A percentile compares a stretch with the other conserved stretches of the same genome.
These are phyloP conservation scores for Halisarca cf. caerulea DNA, from an alignment of 37 sponge, comb jelly and placozoan genomes.

Conservation along the genomic window DNA sequence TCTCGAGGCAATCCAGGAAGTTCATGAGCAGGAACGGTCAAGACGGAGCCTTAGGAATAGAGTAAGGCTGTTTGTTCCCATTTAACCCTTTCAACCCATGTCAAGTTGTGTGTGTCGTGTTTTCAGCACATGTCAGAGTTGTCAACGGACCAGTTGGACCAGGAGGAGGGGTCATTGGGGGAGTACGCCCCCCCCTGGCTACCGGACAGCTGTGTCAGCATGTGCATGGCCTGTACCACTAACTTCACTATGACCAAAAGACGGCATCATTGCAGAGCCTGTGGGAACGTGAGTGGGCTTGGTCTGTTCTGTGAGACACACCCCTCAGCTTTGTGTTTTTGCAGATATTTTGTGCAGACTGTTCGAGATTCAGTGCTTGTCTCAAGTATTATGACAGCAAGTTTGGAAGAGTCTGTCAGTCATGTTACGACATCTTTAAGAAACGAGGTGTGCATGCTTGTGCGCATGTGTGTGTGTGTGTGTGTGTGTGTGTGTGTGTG, in stretches of 20 bases:
- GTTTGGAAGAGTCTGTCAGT: constrained; percentile 69
- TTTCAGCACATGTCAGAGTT: no score
- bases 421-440: constrained; percentile 57
- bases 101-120: no score
- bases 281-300: constrained; percentile 69
- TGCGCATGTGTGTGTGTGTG: constrained; percentile 4
- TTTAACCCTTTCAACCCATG: neutral
- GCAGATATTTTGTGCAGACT: constrained; percentile 76
- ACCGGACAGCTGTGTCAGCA: constrained; percentile 78
- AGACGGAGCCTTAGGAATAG: neutral
- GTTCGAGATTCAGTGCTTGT: constrained; percentile 53
- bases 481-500: neutral
- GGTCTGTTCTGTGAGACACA: neutral
- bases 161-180: constrained; percentile 41
- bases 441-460: neutral
- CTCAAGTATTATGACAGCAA: constrained; percentile 66
- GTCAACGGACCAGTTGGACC: no score
- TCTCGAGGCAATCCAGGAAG: neutral
- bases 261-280: constrained; percentile 85
- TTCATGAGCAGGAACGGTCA: neutral
- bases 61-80: neutral
- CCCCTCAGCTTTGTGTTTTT: neutral
- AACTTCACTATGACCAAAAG: constrained; percentile 71
- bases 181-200: constrained; percentile 81
- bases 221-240: constrained; percentile 80